Evolutionary conservation across 2,113 vertebrate genomes (phyloP), one percentile per base, ranked within the genome.

Genomic region (Microtus richardsoni): DNA sequence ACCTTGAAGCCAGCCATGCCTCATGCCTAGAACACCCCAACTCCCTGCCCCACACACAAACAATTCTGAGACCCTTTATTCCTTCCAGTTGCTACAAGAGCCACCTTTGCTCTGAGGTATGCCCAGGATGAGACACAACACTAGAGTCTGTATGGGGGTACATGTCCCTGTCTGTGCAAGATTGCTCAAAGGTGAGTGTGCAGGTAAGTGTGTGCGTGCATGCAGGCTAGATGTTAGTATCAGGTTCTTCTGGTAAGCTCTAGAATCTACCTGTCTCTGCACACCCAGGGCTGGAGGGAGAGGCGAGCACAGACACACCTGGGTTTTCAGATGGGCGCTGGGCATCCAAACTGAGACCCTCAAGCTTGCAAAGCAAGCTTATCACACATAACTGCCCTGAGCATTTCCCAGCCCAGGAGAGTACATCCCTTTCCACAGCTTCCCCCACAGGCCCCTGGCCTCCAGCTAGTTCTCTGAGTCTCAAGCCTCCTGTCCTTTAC

Each of bases 351-450:
- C 77, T 60, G 21, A 41, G 54, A 60, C 3, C 36, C 36, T 60
- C 12, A 82, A 39, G 79, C n/a, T 41, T 28, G 6, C 24, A 14
- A 0, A 2, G 6, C n/a, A 62, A 39, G 80, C 80, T 41, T 17
- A 41, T 28, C 36, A 62, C 4, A 24, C 5, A n/a, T 0, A 22
- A 58, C 26, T 49, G 44, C 77, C 5, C 52, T 4, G 79, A 82
- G 80, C n/a, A 62, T 3, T 39, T 8, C 24, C 79, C 14, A 7
- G 24, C 58, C 80, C 58, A 83, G 54, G 36, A 41, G 13, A 41
- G 22, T 8, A 7, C 1, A 62, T 2, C n/a, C 7, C 24, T 64
- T 83, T 17, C 33, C n/a, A 39, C 0, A 1, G 21, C 6, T 60
- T 44, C 54, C 47, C 90, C 8, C 19, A 22, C 16, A 11, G 0